A percentile compares a stretch with the other conserved stretches of the same genome.
phyloP scores from a whole-genome alignment of 64 coral and sea anemone species.

The Pocillopora verrucosa region DNA sequence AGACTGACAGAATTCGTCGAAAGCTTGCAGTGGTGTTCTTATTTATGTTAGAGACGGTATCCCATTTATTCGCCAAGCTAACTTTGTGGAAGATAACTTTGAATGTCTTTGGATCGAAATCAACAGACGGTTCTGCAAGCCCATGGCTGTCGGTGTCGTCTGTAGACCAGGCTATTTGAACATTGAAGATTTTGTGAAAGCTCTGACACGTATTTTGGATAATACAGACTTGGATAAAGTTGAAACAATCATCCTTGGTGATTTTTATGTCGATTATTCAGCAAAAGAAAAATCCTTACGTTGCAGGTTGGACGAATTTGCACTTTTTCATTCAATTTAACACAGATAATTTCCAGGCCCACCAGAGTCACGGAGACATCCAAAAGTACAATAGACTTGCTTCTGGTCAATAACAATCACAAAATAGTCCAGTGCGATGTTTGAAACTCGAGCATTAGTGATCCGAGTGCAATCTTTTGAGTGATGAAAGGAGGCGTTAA shows the following conservation, averaged over 20 bases:
- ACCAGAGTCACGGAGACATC: conserved; percentile 60
- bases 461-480: conserved; percentile 5
- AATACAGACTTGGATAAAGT: not conserved
- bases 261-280: conserved; percentile 43
- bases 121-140: conserved; percentile 23
- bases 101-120: conserved; percentile 35
- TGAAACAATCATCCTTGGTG: conserved; percentile 39
- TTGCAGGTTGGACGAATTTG: conserved; percentile 29
- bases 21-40: conserved; percentile 33
- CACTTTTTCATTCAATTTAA: conserved; percentile 11
- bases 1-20: conserved; percentile 13
- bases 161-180: conserved; percentile 34
- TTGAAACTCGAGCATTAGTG: conserved; percentile 34
- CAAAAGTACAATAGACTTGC: conserved; percentile 46
- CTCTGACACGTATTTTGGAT: conserved; percentile 7
- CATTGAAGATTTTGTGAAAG: conserved; percentile 33
- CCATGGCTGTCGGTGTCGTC: conserved; percentile 9
- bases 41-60: conserved; percentile 40
- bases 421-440: conserved; percentile 40
- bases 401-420: conserved; percentile 22
- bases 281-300: conserved; percentile 27
- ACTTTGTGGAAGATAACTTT: conserved; percentile 26
- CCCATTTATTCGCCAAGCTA: conserved; percentile 21
- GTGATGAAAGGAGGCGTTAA: conserved; percentile 42
- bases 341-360: conserved; percentile 56